phyloP scores from a whole-genome alignment of 2,797 vertebrate species.

The Pseudochirops corinnae region DNA sequence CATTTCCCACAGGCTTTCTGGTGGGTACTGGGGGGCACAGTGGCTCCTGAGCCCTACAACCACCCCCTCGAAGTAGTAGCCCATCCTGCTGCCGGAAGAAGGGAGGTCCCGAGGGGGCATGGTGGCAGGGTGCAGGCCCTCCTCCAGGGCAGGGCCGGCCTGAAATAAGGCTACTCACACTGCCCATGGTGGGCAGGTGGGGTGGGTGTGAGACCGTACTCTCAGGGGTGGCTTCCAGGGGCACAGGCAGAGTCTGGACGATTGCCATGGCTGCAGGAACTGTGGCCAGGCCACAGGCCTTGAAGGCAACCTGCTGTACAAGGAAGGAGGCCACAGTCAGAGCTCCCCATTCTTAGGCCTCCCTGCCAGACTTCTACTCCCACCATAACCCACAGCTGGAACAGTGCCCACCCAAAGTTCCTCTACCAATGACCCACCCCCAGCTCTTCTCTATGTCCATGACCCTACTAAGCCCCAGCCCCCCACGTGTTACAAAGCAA shows the following conservation, averaged over 20 bases:
- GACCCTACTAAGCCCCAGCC: neutral
- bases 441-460: neutral
- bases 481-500: neutral
- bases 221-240: slow-evolving; percentile 89
- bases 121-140: slow-evolving; percentile 76
- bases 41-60: slow-evolving; percentile 85
- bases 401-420: neutral
- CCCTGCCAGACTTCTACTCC: neutral
- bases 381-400: neutral
- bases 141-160: slow-evolving; percentile 91
- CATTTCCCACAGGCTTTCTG: slow-evolving; percentile 81
- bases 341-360: neutral
- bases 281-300: slow-evolving; percentile 73
- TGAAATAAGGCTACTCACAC: slow-evolving; percentile 93
- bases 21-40: slow-evolving; percentile 86
- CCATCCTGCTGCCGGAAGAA: slow-evolving; percentile 87
- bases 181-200: slow-evolving; percentile 90
- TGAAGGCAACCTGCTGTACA: slow-evolving; percentile 75
- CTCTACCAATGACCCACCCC: neutral
- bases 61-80: slow-evolving; percentile 81
- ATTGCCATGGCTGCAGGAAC: slow-evolving; percentile 90
- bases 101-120: slow-evolving; percentile 83
- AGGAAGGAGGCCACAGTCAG: slow-evolving; percentile 17
- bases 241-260: slow-evolving; percentile 93
- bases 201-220: slow-evolving; percentile 83